Evolutionary conservation across 2,888 invertebrate genomes (phyloP), one percentile per base, ranked within the genome.

Genomic region (Chaitophorus viminalis): DNA sequence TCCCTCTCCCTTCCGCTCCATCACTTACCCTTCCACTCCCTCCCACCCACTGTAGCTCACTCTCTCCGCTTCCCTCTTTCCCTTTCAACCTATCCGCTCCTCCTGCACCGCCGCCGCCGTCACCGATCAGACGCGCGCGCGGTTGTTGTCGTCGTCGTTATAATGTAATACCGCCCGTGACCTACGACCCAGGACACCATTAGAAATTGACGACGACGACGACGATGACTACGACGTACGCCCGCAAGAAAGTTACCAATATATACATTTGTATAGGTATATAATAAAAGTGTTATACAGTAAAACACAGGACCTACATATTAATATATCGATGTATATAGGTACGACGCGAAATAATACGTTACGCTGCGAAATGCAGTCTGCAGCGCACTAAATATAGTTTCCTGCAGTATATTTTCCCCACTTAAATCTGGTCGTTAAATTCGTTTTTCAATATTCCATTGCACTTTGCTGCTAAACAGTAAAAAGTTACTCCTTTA

Each of bases 111-210:
- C 60, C 54, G n/a, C 8, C 36, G n/a, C n/a, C 79, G 17, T 6
- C 31, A 3, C 25, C 25, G 70, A 31, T 31, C 36, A 21, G 60
- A 17, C 70, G 70, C 68, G 29, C 70, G 29, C 70, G 11, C n/a
- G 17, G 72, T n/a, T n/a, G 70, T 74, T 9, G 74, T 74, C 25
- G 82, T 82, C 82, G 72, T 72, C 46, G 70, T 70, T 8, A 33
- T 39, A 75, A 74, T 70, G 46, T 72, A 52, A 68, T n/a, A 14
- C 82, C 85, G 78, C 78, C 85, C 85, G 85, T 78, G 85, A 86
- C 85, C 85, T 86, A 78, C 85, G 85, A 86, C 85, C 85, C 85
- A 70, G 85, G 78, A 86, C 85, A 86, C 85, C 78, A 86, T 86
- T 86, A 78, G 78, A 86, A 86, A 86, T 54, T 46, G 74, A 74